Evolutionary conservation across 2,888 invertebrate genomes (phyloP).

Genomic region (Lacanobia oleracea): DNA sequence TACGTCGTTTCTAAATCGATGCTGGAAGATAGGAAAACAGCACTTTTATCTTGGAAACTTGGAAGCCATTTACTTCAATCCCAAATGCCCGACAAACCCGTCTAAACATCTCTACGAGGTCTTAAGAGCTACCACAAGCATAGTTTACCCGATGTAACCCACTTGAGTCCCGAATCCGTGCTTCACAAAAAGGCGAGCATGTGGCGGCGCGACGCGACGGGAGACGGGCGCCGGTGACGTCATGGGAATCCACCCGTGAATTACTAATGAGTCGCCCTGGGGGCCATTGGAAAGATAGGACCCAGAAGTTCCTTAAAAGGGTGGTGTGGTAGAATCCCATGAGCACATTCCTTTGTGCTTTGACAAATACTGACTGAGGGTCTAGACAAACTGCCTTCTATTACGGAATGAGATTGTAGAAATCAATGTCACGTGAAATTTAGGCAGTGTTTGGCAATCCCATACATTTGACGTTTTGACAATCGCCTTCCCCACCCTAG

Average conservation of each 20-base stretch:
- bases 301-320: conserved; percentile 39
- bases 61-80: neutral
- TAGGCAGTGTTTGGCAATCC: no score
- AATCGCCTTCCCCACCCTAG: no score
- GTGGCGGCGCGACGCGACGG: conserved; percentile 79
- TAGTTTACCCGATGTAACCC: conserved; percentile 46
- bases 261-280: conserved; percentile 67
- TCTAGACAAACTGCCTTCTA: no score
- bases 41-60: neutral
- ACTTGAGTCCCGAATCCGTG: conserved; percentile 58
- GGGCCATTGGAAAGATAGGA: conserved; percentile 16
- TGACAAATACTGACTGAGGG: no score
- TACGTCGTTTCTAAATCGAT: neutral
- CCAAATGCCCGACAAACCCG: neutral
- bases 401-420: no score
- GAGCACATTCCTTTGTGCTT: no score
- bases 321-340: neutral
- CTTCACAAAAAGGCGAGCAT: conserved; percentile 70
- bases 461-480: no score
- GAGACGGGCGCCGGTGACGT: conserved; percentile 82
- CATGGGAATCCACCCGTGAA: conserved; percentile 79
- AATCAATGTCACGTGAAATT: no score
- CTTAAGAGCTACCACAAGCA: conserved; percentile 16
- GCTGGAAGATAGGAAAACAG: neutral
- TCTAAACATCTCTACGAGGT: conserved; percentile 11